These are phyloP conservation scores for Ovis aries DNA, from an alignment of 2,113 vertebrate species.

Conservation along the genomic window DNA sequence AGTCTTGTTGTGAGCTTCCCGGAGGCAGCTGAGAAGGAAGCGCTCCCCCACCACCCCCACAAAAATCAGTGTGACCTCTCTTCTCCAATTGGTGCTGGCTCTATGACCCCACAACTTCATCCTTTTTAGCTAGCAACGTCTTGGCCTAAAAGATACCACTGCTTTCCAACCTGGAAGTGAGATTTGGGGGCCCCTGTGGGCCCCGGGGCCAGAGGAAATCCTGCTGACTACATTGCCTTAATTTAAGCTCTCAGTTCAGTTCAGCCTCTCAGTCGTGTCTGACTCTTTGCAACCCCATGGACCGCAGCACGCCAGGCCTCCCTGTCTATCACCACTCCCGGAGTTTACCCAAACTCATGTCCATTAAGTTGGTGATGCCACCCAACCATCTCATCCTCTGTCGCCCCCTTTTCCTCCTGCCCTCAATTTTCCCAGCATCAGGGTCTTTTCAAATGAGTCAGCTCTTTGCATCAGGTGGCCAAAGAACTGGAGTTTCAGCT, in stretches of 20 bases:
- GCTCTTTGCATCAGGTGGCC: neutral
- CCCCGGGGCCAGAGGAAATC: neutral
- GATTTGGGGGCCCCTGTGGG: neutral
- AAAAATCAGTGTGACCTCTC: neutral
- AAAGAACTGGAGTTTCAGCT: neutral
- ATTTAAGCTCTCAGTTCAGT: neutral
- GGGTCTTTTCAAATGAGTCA: neutral
- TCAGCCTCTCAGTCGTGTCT: rapidly evolving
- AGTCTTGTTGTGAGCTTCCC: neutral
- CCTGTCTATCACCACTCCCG: neutral
- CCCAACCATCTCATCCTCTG: neutral
- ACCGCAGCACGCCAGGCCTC: neutral
- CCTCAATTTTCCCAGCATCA: neutral
- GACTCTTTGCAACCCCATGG: neutral
- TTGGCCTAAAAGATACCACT: too few species aligned
- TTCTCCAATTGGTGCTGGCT: rapidly evolving
- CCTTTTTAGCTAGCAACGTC: neutral
- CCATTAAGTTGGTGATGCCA: neutral
- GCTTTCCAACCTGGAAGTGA: neutral
- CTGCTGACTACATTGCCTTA: neutral
- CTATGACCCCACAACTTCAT: neutral
- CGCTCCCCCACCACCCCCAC: neutral
- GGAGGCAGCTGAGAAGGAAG: neutral
- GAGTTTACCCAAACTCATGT: neutral
- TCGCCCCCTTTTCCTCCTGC: neutral